Conservation (phyloP, 1,140 invertebrate genomes). For the Drosophila eugracilis region DNA sequence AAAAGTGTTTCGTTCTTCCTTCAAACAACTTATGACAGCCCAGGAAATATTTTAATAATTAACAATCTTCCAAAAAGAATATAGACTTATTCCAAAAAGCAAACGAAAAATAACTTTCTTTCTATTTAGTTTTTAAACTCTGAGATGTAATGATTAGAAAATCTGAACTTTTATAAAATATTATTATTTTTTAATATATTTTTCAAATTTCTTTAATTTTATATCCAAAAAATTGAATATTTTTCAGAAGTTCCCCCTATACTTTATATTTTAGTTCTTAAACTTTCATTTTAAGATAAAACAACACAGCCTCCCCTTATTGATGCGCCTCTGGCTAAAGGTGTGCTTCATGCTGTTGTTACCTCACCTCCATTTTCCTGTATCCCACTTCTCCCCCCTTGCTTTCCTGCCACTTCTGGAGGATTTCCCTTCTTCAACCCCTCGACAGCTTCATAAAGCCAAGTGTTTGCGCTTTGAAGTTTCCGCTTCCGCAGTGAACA, state of each 20-base stretch:
- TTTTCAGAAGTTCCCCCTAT: no score
- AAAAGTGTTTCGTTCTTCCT: not conserved
- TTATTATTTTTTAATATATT: no score
- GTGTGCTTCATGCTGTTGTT: constrained; percentile 29
- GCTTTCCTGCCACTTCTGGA: constrained; percentile 4
- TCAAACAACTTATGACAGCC: constrained; percentile 2
- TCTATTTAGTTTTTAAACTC: no score
- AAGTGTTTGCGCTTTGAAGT: constrained; percentile 79
- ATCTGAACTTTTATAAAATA: no score
- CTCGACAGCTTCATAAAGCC: constrained; percentile 65
- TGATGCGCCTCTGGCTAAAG: constrained; percentile 8
- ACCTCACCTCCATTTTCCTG: constrained; percentile 5
- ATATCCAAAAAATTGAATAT: no score
- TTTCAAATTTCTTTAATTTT: no score
- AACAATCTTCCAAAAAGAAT: not conserved
- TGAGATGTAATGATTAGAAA: no score
- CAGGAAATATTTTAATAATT: not conserved
- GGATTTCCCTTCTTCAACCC: constrained; percentile 13
- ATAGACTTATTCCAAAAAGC: no score
- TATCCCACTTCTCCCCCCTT: constrained; percentile 4
- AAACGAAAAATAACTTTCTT: no score
- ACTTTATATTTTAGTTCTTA: no score
- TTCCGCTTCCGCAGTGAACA: constrained; percentile 72
- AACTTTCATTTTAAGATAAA: not conserved
- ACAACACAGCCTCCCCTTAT: not conserved